Percentiles rank a stretch among this genome's conserved stretches.
These are phyloP conservation scores for Clarias gariepinus DNA, from an alignment of 2,113 vertebrate species.

Conservation along the genomic window DNA sequence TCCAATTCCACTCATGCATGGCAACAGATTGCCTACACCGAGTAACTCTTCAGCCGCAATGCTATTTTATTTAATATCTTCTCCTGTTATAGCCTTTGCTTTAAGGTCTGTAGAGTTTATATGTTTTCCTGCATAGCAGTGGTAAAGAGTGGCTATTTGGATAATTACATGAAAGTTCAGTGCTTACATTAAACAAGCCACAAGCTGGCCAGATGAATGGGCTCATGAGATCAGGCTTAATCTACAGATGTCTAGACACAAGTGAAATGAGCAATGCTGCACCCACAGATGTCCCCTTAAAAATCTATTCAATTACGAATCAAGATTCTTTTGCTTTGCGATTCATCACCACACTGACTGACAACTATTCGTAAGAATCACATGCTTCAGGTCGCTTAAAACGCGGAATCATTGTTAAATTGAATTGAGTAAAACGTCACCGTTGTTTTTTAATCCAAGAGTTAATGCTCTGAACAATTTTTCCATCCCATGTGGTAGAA, in stretches of 20 bases:
- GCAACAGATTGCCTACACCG: neutral
- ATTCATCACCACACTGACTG: no score
- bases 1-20: no score
- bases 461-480: no score
- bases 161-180: neutral
- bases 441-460: no score
- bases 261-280: neutral
- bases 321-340: no score
- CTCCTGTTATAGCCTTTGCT: neutral
- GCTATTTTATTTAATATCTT: neutral
- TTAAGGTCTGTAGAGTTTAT: neutral
- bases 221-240: neutral
- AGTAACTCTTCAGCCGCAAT: neutral
- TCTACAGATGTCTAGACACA: neutral
- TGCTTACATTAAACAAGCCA: neutral
- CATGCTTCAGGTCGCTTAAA: no score
- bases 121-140: neutral
- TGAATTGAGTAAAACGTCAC: no score
- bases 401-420: no score
- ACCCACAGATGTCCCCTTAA: neutral
- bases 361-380: no score
- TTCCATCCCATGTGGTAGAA: no score
- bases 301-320: no score
- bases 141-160: neutral
- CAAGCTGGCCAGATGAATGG: neutral